A percentile compares a stretch with the other conserved stretches of the same genome.
phyloP scores from a whole-genome alignment of 2,113 vertebrate species.

The Neolamprologus sp. region DNA sequence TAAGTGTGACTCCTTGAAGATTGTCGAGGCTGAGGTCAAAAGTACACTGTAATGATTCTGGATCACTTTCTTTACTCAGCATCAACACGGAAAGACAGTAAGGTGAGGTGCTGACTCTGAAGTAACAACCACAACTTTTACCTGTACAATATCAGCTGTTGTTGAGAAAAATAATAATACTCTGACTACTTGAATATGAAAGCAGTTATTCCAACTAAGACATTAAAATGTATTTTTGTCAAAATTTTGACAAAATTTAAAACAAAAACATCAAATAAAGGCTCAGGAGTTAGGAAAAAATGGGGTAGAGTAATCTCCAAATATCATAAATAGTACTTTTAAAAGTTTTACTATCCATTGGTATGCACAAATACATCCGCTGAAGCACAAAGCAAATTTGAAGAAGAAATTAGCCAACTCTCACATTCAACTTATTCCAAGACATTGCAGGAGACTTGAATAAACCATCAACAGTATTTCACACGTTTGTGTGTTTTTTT shows the following conservation, averaged over 20 bases:
- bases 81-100: not conserved
- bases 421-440: not conserved
- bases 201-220: not conserved
- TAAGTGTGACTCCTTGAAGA: not conserved
- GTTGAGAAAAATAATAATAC: not conserved
- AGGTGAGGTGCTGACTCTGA: not conserved
- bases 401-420: not conserved
- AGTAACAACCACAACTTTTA: not conserved
- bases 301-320: not conserved
- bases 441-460: not conserved
- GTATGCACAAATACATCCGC: fast-evolving
- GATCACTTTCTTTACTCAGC: not conserved
- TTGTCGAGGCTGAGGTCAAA: fast-evolving
- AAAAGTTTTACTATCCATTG: not conserved
- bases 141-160: not conserved
- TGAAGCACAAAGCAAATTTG: not conserved
- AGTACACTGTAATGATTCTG: not conserved
- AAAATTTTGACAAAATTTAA: not conserved
- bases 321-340: not conserved
- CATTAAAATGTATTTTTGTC: not conserved
- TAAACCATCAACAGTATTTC: not conserved
- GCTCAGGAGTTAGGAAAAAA: not conserved
- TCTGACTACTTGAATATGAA: not conserved
- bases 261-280: not conserved
- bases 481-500: not conserved